Conservation (phyloP, 1,140 invertebrate genomes). For the Chelonus insularis region DNA sequence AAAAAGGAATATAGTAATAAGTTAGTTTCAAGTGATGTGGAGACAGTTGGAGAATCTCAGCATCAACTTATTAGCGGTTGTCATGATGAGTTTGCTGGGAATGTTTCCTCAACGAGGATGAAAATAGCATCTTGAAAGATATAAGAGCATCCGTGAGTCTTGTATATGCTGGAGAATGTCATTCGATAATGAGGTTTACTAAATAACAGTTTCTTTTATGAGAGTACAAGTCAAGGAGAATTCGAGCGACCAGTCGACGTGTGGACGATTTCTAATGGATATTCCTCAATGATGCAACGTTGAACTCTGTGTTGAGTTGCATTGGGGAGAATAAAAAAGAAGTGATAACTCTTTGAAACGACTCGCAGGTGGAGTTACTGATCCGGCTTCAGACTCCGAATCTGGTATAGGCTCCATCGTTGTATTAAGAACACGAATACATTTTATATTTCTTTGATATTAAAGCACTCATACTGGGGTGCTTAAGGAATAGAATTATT, state of each 20-base stretch:
- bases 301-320: not conserved
- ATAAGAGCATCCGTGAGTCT: not conserved
- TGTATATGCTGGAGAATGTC: not conserved
- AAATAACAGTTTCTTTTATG: conserved; percentile 21
- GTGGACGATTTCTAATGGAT: conserved; percentile 20
- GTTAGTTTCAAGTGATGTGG: not conserved
- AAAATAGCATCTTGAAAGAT: not conserved
- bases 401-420: conserved; percentile 27
- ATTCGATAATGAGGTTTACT: conserved; percentile 22
- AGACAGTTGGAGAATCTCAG: not conserved
- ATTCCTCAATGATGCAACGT: conserved; percentile 17
- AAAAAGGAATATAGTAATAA: not conserved
- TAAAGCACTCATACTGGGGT: conserved; percentile 7
- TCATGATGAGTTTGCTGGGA: not conserved
- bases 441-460: conserved; percentile 29
- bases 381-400: conserved; percentile 21
- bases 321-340: conserved; percentile 8
- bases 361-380: conserved; percentile 18
- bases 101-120: not conserved
- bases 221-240: conserved; percentile 7
- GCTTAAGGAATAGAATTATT: conserved; percentile 1
- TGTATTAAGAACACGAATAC: not conserved
- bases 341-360: conserved; percentile 27
- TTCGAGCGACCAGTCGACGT: not conserved
- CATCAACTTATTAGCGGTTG: not conserved